A percentile compares a stretch with the other conserved stretches of the same genome.
Evolutionary conservation across 2,113 vertebrate genomes (phyloP).

Genomic region (Triplophysa dalaica): DNA sequence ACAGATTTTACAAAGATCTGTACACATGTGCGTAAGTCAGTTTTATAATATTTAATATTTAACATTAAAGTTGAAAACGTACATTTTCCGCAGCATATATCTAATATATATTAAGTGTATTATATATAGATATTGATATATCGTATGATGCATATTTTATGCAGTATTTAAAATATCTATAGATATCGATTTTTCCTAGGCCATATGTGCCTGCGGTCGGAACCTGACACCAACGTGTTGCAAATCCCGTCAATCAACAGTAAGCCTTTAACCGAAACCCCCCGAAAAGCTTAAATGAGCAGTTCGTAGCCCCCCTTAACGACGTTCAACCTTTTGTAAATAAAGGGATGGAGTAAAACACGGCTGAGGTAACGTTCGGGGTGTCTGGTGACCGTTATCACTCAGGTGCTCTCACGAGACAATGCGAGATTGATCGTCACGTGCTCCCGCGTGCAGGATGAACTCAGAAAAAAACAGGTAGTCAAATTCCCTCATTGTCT

Average conservation of each 20-base stretch:
- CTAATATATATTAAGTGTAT: no score
- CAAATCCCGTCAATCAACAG: conserved; percentile 31
- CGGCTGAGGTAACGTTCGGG: conserved; percentile 1
- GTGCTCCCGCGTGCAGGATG: conserved; percentile 31
- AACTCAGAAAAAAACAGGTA: conserved; percentile 37
- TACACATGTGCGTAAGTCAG: background rate
- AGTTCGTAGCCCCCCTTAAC: conserved; percentile 15
- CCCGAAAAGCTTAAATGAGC: conserved; percentile 33
- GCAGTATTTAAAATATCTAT: no score
- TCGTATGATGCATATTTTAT: no score
- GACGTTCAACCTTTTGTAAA: conserved; percentile 24
- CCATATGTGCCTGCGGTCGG: background rate
- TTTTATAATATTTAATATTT: no score
- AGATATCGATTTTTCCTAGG: no score
- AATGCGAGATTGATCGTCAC: conserved; percentile 37
- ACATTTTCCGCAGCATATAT: no score
- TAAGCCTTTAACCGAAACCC: conserved; percentile 18
- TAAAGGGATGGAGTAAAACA: conserved; percentile 35
- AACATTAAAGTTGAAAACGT: no score
- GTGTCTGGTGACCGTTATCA: conserved; percentile 4
- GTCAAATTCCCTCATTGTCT: conserved; percentile 63
- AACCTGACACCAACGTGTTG: conserved; percentile 15
- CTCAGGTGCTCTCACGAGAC: conserved; percentile 25
- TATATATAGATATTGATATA: no score
- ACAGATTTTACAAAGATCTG: no score